phyloP scores from a whole-genome alignment of 2,888 invertebrate species.

The Lamproptera curius region DNA sequence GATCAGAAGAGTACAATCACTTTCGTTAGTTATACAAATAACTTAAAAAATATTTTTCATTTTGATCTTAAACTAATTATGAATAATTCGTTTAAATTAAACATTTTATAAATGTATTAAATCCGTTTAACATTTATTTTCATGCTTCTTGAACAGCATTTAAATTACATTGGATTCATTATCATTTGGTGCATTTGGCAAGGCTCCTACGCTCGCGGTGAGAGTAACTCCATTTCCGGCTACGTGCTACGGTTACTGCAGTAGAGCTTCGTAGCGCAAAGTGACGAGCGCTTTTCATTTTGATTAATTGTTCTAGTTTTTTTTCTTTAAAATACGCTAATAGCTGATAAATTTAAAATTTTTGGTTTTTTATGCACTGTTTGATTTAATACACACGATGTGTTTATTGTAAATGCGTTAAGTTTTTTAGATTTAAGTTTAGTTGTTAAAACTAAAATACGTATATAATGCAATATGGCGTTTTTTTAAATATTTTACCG shows the following conservation, averaged over 20 bases:
- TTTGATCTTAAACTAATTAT: too few relatives aligned
- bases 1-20: too few relatives aligned
- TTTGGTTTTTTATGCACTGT: neutral
- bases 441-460: too few relatives aligned
- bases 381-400: neutral
- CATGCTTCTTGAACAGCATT: constrained; percentile 1
- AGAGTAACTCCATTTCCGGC: constrained; percentile 66
- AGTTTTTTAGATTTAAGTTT: too few relatives aligned
- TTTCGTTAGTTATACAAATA: too few relatives aligned
- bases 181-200: constrained; percentile 64
- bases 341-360: neutral
- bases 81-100: too few relatives aligned
- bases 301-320: constrained; percentile 49
- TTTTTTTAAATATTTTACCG: too few relatives aligned
- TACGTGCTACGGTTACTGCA: constrained; percentile 66
- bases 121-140: neutral
- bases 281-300: constrained; percentile 51
- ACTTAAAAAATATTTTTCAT: too few relatives aligned
- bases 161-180: constrained; percentile 56
- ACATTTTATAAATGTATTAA: too few relatives aligned
- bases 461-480: too few relatives aligned
- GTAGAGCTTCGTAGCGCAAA: constrained; percentile 46
- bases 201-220: constrained; percentile 53
- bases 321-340: constrained; percentile 8
- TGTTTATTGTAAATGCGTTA: too few relatives aligned